These are phyloP conservation scores for Opisthocomus hoazin DNA, from an alignment of 2,113 vertebrate species.

Conservation along the genomic window DNA sequence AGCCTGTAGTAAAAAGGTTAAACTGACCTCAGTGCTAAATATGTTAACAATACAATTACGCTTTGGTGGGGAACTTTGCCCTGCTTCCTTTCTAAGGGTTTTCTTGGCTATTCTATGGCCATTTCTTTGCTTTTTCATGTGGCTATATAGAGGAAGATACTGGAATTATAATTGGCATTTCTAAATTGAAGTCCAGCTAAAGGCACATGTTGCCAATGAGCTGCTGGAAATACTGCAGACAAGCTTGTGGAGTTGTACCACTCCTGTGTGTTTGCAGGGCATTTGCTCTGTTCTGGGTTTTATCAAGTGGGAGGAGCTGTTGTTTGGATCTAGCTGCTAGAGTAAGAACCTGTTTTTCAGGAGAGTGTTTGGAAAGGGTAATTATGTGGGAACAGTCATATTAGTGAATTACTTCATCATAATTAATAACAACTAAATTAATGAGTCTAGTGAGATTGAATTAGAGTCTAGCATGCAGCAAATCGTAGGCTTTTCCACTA, in stretches of 20 bases:
- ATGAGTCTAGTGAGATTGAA: background rate
- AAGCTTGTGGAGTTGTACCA: background rate
- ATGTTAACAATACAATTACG: background rate
- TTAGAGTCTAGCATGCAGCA: background rate
- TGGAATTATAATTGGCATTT: background rate
- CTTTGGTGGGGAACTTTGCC: background rate
- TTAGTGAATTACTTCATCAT: background rate
- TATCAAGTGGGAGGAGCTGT: background rate
- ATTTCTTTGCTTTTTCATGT: background rate
- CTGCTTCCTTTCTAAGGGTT: background rate
- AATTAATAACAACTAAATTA: background rate
- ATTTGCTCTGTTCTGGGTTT: background rate
- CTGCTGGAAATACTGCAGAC: background rate
- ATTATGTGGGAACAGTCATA: background rate
- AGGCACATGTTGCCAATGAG: background rate
- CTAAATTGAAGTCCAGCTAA: background rate
- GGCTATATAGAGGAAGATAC: background rate
- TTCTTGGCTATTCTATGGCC: background rate
- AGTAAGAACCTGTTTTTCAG: constrained; percentile 6
- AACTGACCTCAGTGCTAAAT: background rate
- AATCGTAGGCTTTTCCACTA: background rate
- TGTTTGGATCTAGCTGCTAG: background rate
- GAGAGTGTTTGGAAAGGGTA: background rate
- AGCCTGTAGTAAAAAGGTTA: background rate
- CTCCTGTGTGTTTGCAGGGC: background rate